phyloP scores from a whole-genome alignment of 2,113 vertebrate species.

The Pelecanus crispus region DNA sequence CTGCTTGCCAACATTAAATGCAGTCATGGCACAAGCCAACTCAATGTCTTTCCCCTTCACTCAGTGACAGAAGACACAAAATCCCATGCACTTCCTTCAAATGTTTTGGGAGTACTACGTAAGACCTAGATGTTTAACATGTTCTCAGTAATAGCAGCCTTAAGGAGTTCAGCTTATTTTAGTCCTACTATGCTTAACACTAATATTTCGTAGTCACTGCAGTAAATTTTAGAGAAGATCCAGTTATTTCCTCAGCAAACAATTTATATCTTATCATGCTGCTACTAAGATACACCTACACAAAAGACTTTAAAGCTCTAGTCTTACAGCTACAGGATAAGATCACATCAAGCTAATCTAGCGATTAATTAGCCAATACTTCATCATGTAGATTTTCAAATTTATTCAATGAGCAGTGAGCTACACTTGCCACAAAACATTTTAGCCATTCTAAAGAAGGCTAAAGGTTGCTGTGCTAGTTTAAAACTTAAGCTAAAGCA shows the following conservation, averaged over 20 bases:
- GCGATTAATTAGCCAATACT: not conserved
- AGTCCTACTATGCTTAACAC: not conserved
- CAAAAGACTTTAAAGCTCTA: not conserved
- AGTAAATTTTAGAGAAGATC: not conserved
- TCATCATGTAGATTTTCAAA: not conserved
- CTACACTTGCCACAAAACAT: not conserved
- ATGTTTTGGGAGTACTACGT: not conserved
- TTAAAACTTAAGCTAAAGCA: constrained; percentile 21
- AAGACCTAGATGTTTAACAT: not conserved
- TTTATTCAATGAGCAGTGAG: not conserved
- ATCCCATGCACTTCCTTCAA: not conserved
- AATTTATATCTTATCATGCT: not conserved
- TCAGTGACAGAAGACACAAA: not conserved
- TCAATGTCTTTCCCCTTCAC: not conserved
- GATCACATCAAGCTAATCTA: not conserved
- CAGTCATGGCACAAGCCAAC: not conserved
- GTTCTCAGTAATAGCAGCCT: not conserved
- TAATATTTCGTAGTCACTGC: not conserved
- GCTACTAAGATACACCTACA: not conserved
- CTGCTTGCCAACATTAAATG: not conserved
- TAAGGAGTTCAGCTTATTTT: not conserved
- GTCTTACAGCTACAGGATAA: not conserved
- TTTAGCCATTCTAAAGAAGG: not conserved
- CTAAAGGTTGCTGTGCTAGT: not conserved
- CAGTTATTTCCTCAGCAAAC: not conserved